Conservation (phyloP, 1,140 invertebrate genomes). For the Heliothis subflexa region DNA sequence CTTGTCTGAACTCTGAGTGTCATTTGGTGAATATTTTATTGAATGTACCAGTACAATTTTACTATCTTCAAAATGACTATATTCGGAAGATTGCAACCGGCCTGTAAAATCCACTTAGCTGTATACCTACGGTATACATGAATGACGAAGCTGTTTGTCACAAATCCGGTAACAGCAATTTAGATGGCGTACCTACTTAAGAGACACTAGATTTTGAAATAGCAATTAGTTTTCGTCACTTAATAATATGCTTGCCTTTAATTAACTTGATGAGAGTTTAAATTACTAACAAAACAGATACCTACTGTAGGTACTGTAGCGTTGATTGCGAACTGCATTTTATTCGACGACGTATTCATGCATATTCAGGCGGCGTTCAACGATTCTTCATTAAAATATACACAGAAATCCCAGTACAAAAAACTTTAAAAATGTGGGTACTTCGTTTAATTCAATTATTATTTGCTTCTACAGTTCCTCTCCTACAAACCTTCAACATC, state of each 20-base stretch:
- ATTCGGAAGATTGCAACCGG: too few species aligned
- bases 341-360: conserved; percentile 16
- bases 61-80: too few species aligned
- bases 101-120: too few species aligned
- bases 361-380: conserved; percentile 17
- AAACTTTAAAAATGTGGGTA: background rate
- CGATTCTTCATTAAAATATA: background rate
- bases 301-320: background rate
- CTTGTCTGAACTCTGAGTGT: too few species aligned
- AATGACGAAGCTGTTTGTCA: too few species aligned
- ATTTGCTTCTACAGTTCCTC: background rate
- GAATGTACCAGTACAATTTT: too few species aligned
- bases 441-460: background rate
- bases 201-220: too few species aligned
- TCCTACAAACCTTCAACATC: too few species aligned
- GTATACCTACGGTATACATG: too few species aligned
- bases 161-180: too few species aligned
- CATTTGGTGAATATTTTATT: too few species aligned
- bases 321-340: conserved; percentile 38
- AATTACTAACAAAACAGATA: background rate
- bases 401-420: background rate
- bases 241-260: background rate
- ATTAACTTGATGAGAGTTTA: background rate
- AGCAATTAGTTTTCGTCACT: background rate
- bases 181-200: too few species aligned